Percentiles rank a stretch among this genome's conserved stretches.
These are phyloP conservation scores for Physella acuta DNA, from an alignment of 1,140 invertebrate genomes.

Conservation along the genomic window DNA sequence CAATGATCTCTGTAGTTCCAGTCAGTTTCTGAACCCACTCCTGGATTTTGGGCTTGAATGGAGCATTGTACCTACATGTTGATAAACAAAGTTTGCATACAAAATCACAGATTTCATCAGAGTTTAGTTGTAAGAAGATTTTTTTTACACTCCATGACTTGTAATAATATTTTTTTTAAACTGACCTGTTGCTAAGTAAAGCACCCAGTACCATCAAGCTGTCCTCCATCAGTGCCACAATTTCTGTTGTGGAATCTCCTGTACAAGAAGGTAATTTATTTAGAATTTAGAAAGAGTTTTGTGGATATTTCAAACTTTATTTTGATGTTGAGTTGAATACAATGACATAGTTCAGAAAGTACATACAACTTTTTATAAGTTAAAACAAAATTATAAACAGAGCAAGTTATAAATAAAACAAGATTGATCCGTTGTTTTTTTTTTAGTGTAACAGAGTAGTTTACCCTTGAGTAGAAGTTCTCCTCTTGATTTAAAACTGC, in stretches of 20 bases:
- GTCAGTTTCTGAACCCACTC: constrained; percentile 93
- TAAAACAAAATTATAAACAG: too few species aligned
- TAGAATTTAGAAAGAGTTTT: too few species aligned
- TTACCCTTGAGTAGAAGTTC: constrained; percentile 83
- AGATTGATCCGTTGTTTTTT: too few species aligned
- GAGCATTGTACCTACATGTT: constrained; percentile 84
- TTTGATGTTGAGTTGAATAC: too few species aligned
- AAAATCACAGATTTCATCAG: not conserved
- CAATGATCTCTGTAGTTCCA: constrained; percentile 94
- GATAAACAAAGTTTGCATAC: not conserved
- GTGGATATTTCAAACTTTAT: too few species aligned
- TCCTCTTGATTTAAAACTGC: constrained; percentile 91
- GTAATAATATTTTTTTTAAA: not conserved
- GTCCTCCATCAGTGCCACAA: constrained; percentile 91
- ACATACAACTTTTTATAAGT: too few species aligned
- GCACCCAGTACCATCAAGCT: constrained; percentile 94
- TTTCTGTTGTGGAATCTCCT: constrained; percentile 72
- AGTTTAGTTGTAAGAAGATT: too few species aligned
- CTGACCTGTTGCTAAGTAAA: constrained; percentile 81
- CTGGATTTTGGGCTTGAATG: constrained; percentile 94
- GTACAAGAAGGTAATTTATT: constrained; percentile 7
- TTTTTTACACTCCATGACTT: too few species aligned
- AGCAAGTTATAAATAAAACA: too few species aligned
- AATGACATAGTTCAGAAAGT: too few species aligned
- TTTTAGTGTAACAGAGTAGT: too few species aligned